Evolutionary conservation across 2,113 vertebrate genomes (phyloP).

Genomic region (Hystrix cristata): DNA sequence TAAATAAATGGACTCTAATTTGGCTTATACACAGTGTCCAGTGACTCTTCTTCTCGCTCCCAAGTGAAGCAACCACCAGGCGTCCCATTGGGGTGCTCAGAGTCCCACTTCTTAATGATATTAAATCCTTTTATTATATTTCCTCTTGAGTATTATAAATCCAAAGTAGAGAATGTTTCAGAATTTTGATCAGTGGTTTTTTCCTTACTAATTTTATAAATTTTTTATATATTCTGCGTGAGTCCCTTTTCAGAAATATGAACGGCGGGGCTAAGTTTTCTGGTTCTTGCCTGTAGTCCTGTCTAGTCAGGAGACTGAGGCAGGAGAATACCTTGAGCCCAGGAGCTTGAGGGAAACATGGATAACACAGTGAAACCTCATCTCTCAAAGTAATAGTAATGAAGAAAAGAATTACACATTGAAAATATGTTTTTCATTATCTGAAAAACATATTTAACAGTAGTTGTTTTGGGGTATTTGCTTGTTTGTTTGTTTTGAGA

Average conservation of each 20-base stretch:
- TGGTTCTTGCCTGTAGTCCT: neutral
- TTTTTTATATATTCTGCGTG: neutral
- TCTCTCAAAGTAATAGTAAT: neutral
- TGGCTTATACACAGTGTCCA: too few species aligned
- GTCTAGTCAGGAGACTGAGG: too few species aligned
- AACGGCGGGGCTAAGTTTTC: neutral
- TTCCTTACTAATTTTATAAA: neutral
- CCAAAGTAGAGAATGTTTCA: neutral
- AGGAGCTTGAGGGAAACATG: too few species aligned
- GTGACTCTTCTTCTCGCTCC: too few species aligned
- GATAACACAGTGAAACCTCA: too few species aligned
- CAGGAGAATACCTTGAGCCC: too few species aligned
- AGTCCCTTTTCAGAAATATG: neutral
- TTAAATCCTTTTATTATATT: too few species aligned
- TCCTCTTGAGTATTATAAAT: neutral
- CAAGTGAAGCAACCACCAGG: too few species aligned
- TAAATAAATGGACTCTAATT: too few species aligned
- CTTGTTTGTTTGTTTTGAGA: neutral
- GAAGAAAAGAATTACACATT: neutral
- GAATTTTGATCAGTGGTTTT: neutral
- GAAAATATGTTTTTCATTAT: neutral
- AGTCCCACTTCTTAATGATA: too few species aligned
- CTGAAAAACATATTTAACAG: neutral
- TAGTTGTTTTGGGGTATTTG: too few species aligned
- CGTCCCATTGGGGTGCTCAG: too few species aligned